These are phyloP conservation scores for Typhlichthys eigenmanni DNA, from an alignment of 2,797 vertebrate genomes.

Conservation along the genomic window DNA sequence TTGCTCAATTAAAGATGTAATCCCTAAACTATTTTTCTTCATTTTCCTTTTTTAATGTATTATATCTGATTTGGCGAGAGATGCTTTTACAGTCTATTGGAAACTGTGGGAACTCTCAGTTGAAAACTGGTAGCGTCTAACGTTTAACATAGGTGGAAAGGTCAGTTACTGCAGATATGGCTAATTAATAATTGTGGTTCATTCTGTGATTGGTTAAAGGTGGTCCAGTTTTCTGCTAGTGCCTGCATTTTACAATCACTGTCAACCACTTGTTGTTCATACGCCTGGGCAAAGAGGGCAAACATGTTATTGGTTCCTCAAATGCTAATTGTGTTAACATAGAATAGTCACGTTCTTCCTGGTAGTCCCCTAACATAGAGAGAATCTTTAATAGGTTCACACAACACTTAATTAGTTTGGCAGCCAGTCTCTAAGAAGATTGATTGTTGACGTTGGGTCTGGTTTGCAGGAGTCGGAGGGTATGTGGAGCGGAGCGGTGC, in stretches of 20 bases:
- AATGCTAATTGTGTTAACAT: constrained; percentile 1
- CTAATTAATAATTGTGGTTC: no score
- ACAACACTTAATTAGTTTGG: constrained; percentile 15
- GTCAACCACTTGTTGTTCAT: not conserved
- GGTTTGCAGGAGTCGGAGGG: constrained; percentile 42
- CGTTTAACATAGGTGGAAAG: no score
- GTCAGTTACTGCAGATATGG: no score
- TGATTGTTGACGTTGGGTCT: constrained; percentile 47
- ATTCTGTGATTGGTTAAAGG: no score
- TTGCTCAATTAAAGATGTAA: no score
- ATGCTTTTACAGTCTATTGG: no score
- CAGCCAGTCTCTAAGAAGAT: constrained; percentile 12
- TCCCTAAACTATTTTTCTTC: no score
- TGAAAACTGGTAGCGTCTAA: no score
- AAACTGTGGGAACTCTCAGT: no score
- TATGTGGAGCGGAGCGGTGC: constrained; percentile 59
- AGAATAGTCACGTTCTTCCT: not conserved
- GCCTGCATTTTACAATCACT: not conserved
- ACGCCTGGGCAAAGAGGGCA: not conserved
- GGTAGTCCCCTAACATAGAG: not conserved
- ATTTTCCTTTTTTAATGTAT: no score
- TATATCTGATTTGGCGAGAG: no score
- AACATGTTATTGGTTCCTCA: not conserved
- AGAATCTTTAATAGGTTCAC: not conserved
- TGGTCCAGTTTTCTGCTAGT: no score